Evolutionary conservation across 1,140 invertebrate species (phyloP), one percentile per base, ranked within the genome.

Genomic region (Wiebesia pumilae): DNA sequence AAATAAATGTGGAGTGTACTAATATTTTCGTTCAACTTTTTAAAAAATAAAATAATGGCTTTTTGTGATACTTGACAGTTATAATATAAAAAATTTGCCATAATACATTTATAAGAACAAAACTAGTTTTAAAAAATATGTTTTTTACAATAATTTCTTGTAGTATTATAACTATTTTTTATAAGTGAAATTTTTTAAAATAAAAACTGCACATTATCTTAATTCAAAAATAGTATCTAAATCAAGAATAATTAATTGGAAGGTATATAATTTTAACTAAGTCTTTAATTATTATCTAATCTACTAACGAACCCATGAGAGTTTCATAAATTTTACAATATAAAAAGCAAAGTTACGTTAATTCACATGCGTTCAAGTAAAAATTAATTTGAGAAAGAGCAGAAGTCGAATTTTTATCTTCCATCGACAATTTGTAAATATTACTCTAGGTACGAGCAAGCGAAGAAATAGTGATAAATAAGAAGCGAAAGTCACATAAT

Each of bases 341-440:
- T 24, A 47, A 81, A 69, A 33, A 69, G 62, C 33, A 33, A 62
- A 69, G n/a, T 14, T 40, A 30, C 27, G 47, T 67, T 81, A 30
- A 69, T 69, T 47, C 54, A 47, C 27, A 14, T 38, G 27, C n/a
- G 12, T 58, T 38, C 35, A 35, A 65, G 35, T 81, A 81, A 21
- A 65, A 65, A 81, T 81, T 69, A 43, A 81, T 81, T n/a, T 40
- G 7, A 24, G 65, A 30, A 38, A 58, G 65, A 69, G 80, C 79
- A 27, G 2, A 65, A 65, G 65, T 81, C 80, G 80, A 69, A 24
- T 16, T 81, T 81, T 69, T 65, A 69, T 81, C 65, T 81, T 12
- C 40, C 30, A 38, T 24, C 33, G 12, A 1, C 21, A 19, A 35
- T 65, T 81, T 69, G 35, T 47, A 33, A 51, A 27, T 75, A 77